Base-by-base conservation (phyloP, 1,140 invertebrate genomes). In the Mesaphorura yosii region DNA sequence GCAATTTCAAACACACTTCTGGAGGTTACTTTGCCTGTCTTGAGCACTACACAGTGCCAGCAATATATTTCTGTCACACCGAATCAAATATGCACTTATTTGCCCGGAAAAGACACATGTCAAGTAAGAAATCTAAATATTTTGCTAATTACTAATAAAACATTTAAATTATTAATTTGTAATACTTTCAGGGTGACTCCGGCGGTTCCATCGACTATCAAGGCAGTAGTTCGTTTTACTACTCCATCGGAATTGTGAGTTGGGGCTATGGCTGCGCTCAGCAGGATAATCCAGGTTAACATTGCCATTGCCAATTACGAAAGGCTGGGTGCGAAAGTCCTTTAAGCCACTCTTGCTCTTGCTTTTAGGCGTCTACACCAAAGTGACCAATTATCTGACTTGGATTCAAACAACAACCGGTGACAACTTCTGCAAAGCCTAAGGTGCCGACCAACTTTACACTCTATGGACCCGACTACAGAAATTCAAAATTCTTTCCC, bases 331-430 rank as follows among this genome's bases (percentile, higher is more conserved):
- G n/a, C n/a, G n/a, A n/a, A n/a, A n/a, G n/a, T n/a, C n/a, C n/a
- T n/a, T n/a, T n/a, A n/a, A n/a, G n/a, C 17, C 34, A 12, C 34
- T 17, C 34, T 37, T 37, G 12, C 34, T 12, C 7, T 42, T n/a
- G 7, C 23, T 42, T 42, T 42, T 19, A 42, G 90, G 90, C 7
- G 88, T 90, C 1, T 91, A 91, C 68, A 84, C 82, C 0, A 73
- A 83, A 57, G 79, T 87, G 28, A 78, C 81, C n/a, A 72, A 80
- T 66, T 86, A 84, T 69, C 67, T 84, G 59, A 76, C 78, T 14
- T 89, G 86, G 86, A 86, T 88, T 62, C 71, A 73, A 47, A 81
- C 82, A 64, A 84, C 83, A 64, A 57, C 55, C 3, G 48, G 48
- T 34, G 31, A 34, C 10, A 34, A 34, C 31, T 34, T 34, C n/a